These are phyloP conservation scores for Scaptomyza montana DNA, from an alignment of 1,140 invertebrate species.

Conservation along the genomic window DNA sequence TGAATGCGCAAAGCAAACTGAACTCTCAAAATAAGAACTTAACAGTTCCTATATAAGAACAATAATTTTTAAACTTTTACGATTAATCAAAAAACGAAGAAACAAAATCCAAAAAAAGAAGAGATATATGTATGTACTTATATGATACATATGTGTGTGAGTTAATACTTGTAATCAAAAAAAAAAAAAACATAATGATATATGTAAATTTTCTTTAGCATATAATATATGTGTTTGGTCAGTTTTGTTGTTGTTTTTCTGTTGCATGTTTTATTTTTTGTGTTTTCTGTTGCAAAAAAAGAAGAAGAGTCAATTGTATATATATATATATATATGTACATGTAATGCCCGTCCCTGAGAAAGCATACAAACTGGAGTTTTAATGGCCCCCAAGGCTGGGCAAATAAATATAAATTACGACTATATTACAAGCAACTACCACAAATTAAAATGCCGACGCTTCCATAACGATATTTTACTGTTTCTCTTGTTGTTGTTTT, in stretches of 20 bases:
- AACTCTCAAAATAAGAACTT: conserved; percentile 47
- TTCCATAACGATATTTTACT: conserved; percentile 20
- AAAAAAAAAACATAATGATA: conserved; percentile 17
- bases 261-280: conserved; percentile 12
- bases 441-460: conserved; percentile 46
- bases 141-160: conserved; percentile 3
- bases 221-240: neutral
- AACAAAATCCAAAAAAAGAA: conserved; percentile 7
- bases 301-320: conserved; percentile 68
- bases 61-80: conserved; percentile 73
- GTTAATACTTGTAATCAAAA: conserved; percentile 15
- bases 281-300: conserved; percentile 4
- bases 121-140: conserved; percentile 26
- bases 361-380: conserved; percentile 62
- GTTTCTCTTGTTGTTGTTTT: conserved; percentile 13
- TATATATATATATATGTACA: conserved; percentile 37
- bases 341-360: conserved; percentile 51
- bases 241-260: conserved; percentile 23
- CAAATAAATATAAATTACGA: conserved; percentile 53
- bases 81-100: conserved; percentile 35
- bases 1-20: conserved; percentile 30
- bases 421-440: conserved; percentile 50
- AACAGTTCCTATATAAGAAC: conserved; percentile 72
- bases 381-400: conserved; percentile 72
- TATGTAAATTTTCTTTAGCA: conserved; percentile 49